Evolutionary conservation across 1,140 invertebrate species (phyloP), one percentile per base, ranked within the genome.

Genomic region (Drosophila rhopaloa): DNA sequence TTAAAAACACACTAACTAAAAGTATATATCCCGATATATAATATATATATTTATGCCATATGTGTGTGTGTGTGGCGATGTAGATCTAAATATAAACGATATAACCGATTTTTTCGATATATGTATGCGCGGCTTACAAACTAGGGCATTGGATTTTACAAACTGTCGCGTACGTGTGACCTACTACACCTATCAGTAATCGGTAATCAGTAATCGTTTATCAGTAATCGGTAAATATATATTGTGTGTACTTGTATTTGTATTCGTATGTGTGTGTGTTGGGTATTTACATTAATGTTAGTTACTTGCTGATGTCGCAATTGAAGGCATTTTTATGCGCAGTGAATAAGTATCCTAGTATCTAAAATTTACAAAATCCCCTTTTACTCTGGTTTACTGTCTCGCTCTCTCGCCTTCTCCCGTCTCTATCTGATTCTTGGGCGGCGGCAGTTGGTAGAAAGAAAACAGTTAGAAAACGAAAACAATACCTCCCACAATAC

Each of bases 281-380:
- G 54, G 55, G 38, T 82, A 86, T 86, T 76, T 88, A 86, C 83
- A 85, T 58, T 82, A 79, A 82, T 72, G 79, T 86, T 79, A 72
- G 57, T 76, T 76, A 62, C 50, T 86, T 60, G 62, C 55, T 81
- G 70, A 70, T 82, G 56, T 79, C 76, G 79, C 83, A 77, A 83
- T 79, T 63, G 62, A 89, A 88, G 84, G 83, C 84, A 89, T 84
- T 84, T 88, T 76, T 82, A 86, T 85, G 82, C 82, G 82, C 79
- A 77, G 67, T 82, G 53, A 74, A 63, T 78, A 59, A 67, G 46
- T 73, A 74, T 73, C 32, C 35, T 74, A 74, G 16, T 74, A 63
- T 62, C 51, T 63, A 76, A 67, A 76, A 76, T 76, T 60, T 73
- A 73, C 70, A 73, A 73, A 73, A 73, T 61, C 29, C 14, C 6